These are phyloP conservation scores for Ascidia mentula DNA, from an alignment of 23 tunicate genomes.

Conservation along the genomic window DNA sequence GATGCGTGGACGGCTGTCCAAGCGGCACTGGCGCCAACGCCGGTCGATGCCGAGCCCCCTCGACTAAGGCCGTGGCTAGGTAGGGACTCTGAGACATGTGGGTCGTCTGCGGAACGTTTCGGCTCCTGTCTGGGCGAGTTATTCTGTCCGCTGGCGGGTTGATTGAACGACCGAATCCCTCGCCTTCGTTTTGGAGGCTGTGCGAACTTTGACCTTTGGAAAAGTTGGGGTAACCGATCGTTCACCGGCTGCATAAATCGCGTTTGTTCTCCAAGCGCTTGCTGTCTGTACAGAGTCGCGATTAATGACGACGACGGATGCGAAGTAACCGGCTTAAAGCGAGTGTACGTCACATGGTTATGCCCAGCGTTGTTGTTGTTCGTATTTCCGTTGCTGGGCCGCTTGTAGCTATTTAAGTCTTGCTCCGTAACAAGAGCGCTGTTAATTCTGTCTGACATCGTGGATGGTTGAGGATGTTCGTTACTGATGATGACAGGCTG, in stretches of 20 bases:
- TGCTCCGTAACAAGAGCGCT: slow-evolving; percentile 36
- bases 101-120: background rate
- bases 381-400: background rate
- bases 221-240: slow-evolving; percentile 22
- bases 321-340: slow-evolving; percentile 64
- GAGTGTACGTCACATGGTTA: slow-evolving; percentile 20
- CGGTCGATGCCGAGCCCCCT: slow-evolving; percentile 4
- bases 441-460: slow-evolving; percentile 28
- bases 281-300: slow-evolving; percentile 60
- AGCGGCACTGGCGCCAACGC: slow-evolving; percentile 18
- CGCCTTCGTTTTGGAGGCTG: slow-evolving; percentile 12
- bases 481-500: background rate
- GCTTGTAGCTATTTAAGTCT: slow-evolving; percentile 4
- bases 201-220: background rate
- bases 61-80: background rate
- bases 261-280: slow-evolving; percentile 36
- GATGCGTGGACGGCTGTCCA: slow-evolving; percentile 64
- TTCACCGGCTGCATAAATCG: slow-evolving; percentile 28
- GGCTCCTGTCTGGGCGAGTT: background rate
- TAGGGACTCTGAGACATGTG: background rate
- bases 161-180: slow-evolving; percentile 36
- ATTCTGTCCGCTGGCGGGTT: background rate
- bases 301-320: slow-evolving; percentile 49
- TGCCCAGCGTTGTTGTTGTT: background rate
- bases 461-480: background rate